Evolutionary conservation across 2,888 invertebrate species (phyloP).

Genomic region (Lathronympha strigana): DNA sequence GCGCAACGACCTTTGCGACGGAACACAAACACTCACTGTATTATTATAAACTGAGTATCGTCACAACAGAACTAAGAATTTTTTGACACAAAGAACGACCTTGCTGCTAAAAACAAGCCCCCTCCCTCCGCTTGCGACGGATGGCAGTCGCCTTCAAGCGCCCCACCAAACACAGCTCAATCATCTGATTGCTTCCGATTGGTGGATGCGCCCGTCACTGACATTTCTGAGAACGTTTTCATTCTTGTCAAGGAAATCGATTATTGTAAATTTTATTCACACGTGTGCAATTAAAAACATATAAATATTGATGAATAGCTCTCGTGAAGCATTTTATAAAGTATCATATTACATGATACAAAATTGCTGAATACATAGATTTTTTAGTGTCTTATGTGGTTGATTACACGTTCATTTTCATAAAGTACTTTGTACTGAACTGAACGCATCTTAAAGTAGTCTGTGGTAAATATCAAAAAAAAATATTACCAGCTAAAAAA

Average conservation of each 20-base stretch:
- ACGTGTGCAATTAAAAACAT: too few species aligned
- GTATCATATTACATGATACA: too few species aligned
- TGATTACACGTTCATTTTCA: too few species aligned
- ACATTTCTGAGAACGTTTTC: constrained; percentile 35
- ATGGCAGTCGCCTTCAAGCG: constrained; percentile 46
- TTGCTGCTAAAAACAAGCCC: constrained; percentile 83
- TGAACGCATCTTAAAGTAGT: too few species aligned
- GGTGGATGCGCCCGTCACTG: constrained; percentile 38
- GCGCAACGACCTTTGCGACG: constrained; percentile 65
- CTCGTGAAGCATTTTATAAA: too few species aligned
- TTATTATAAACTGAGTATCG: constrained; percentile 72
- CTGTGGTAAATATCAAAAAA: too few species aligned
- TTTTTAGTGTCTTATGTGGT: too few species aligned
- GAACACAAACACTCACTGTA: constrained; percentile 72
- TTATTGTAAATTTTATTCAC: constrained; percentile 5
- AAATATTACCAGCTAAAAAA: too few species aligned
- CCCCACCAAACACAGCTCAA: constrained; percentile 42
- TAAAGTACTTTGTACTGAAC: too few species aligned
- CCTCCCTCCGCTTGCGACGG: constrained; percentile 62
- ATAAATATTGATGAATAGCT: too few species aligned
- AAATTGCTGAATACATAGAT: too few species aligned
- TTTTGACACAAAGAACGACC: constrained; percentile 87
- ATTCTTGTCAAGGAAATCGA: constrained; percentile 35
- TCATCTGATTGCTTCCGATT: constrained; percentile 46
- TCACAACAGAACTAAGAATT: constrained; percentile 69